phyloP scores from a whole-genome alignment of 2,797 vertebrate genomes.

The Balearica regulorum region DNA sequence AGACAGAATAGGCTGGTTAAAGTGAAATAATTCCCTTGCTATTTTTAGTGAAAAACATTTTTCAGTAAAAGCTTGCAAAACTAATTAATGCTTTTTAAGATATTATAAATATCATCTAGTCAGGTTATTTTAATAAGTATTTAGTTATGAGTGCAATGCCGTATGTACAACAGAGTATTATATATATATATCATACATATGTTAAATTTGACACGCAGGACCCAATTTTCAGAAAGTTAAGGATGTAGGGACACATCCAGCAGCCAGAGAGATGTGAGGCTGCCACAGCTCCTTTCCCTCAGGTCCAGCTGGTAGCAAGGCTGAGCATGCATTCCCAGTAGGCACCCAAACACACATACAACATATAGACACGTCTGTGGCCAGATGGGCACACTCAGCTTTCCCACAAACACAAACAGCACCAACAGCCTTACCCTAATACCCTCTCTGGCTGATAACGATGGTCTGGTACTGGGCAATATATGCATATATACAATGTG shows the following conservation, averaged over 20 bases:
- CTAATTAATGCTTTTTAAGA: background rate
- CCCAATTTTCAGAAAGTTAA: background rate
- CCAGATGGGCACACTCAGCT: background rate
- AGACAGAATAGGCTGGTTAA: background rate
- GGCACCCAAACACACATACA: background rate
- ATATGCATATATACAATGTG: background rate
- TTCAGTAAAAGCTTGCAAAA: conserved; percentile 10
- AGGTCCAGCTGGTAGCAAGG: accelerated
- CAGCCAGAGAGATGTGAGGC: background rate
- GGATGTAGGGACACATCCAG: background rate
- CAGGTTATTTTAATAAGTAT: conserved; percentile 5
- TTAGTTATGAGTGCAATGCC: background rate
- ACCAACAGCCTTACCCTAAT: background rate
- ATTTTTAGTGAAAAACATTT: background rate
- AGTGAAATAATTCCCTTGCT: background rate
- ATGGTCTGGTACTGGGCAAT: background rate
- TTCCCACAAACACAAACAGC: background rate
- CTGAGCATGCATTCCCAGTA: background rate
- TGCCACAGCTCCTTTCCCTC: background rate
- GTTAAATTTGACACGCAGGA: background rate
- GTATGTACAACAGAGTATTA: background rate
- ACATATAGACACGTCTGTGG: background rate
- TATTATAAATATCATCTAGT: background rate
- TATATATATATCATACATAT: background rate
- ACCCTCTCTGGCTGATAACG: background rate